Base-by-base conservation (phyloP, 2,797 vertebrate genomes). In the Ceryle rudis region DNA sequence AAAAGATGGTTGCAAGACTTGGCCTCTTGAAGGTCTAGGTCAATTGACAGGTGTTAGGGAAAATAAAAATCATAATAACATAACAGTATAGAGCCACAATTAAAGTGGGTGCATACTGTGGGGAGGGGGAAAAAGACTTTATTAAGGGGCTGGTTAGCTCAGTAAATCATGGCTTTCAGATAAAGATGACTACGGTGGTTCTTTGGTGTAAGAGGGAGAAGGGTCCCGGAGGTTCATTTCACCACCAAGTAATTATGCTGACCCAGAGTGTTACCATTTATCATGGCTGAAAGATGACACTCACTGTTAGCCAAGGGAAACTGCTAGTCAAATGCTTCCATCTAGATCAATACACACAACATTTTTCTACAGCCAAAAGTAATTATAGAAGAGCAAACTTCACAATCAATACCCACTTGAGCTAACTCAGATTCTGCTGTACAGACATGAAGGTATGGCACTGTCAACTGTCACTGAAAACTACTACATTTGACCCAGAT, bases 311-410 rank as follows among this genome's bases (percentile, higher is more conserved):
- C 98, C 98, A 99, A 99, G 99, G 98, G 99, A 99, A 99, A 99
- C 98, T 97, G 98, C 98, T 98, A 98, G 98, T 98, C 98, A 98
- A 97, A 98, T 92, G 97, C 97, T 98, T 97, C 96, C 95, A 97
- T 94, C 91, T 97, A 97, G 98, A 99, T 99, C 99, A 99, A 99
- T 99, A 99, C 88, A 74, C 91, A 98, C 98, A 97, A 98, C 97
- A 98, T 98, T 98, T 98, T 98, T 97, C 97, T 95, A 65, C 90
- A 97, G 98, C 97, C 98, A 98, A 98, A 99, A 99, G 99, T 99
- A 99, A 99, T 99, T 99, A 99, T 99, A 99, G 98, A 98, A 98
- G 97, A 98, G 98, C 98, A 98, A 99, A 98, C 98, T 99, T 99
- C 98, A 98, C 98, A 98, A 99, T 99, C 99, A 98, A 99, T 99